phyloP scores from a whole-genome alignment of 1,140 invertebrate genomes.

The Spodoptera litura region DNA sequence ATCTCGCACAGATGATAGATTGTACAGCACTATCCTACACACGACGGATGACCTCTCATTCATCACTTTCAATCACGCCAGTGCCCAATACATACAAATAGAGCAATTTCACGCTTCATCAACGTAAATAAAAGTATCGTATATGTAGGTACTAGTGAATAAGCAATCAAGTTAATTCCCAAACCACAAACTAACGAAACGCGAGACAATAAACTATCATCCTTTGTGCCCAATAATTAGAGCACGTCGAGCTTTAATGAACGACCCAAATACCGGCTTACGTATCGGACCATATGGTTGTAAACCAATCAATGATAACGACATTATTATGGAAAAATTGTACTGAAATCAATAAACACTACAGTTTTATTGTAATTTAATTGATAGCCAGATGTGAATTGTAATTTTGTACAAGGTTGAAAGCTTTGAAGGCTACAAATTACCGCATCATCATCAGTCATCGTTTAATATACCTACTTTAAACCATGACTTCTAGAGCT shows the following conservation, averaged over 20 bases:
- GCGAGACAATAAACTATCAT: slow-evolving; percentile 65
- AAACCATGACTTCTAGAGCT: no score
- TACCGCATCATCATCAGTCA: no score
- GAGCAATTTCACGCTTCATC: slow-evolving; percentile 33
- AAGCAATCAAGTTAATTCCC: slow-evolving; percentile 36
- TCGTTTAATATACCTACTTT: no score
- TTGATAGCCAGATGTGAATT: no score
- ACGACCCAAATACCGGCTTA: slow-evolving; percentile 57
- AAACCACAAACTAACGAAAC: slow-evolving; percentile 12
- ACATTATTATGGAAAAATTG: slow-evolving; percentile 23
- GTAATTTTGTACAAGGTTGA: background rate
- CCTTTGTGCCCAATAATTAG: slow-evolving; percentile 75
- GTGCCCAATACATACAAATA: slow-evolving; percentile 12
- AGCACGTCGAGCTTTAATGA: slow-evolving; percentile 59
- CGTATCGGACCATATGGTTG: slow-evolving; percentile 56
- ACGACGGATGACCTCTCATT: background rate
- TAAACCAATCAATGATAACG: slow-evolving; percentile 50
- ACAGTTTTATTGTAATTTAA: no score
- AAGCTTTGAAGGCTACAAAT: no score
- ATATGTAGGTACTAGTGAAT: background rate
- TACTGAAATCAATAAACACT: slow-evolving; percentile 16
- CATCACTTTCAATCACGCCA: background rate
- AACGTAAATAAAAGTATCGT: slow-evolving; percentile 21
- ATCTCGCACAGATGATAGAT: no score
- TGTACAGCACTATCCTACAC: no score